Evolutionary conservation across 2,113 vertebrate genomes (phyloP), one percentile per base, ranked within the genome.

Genomic region (Callopanchax toddi): DNA sequence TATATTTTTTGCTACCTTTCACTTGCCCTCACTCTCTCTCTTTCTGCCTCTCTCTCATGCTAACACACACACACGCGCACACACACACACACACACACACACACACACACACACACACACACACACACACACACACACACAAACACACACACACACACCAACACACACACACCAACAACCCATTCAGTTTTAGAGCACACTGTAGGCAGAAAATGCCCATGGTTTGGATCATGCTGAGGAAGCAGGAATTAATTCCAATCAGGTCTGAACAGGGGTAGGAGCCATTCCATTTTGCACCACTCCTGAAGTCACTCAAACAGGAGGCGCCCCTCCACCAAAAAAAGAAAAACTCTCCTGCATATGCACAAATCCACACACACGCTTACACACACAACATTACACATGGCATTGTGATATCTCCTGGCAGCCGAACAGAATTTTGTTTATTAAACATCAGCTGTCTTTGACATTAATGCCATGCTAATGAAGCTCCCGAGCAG

Each of bases 181-280:
- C 32, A 71, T 76, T 83, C 78, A 63, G 58, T 78, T 80, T 82
- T 66, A 43, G 68, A 82, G 67, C 74, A 73, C 75, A 66, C 48
- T 78, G 80, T 45, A 66, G 76, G 83, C 80, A 78, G 56, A 81
- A 52, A 86, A 83, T 45, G 77, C 25, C 71, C 60, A 62, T 49
- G 80, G 57, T 84, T 73, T 63, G 72, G 46, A 82, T 89, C 74
- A 81, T 86, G 90, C 90, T 92, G 91, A 89, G 84, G 68, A 86
- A 74, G 91, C 91, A 90, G 71, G 74, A 92, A 92, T 92, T 86
- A 86, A 89, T 92, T 93, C 85, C 79, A 91, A 92, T 90, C 85
- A 89, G 78, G 73, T 78, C 79, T 79, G 67, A 81, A 81, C 60
- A 71, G 71, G 39, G 42, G 77, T 54, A 73, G 67, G 71, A 86